Evolutionary conservation across 2,113 vertebrate genomes (phyloP), one percentile per base, ranked within the genome.

Genomic region (Canis aureus): DNA sequence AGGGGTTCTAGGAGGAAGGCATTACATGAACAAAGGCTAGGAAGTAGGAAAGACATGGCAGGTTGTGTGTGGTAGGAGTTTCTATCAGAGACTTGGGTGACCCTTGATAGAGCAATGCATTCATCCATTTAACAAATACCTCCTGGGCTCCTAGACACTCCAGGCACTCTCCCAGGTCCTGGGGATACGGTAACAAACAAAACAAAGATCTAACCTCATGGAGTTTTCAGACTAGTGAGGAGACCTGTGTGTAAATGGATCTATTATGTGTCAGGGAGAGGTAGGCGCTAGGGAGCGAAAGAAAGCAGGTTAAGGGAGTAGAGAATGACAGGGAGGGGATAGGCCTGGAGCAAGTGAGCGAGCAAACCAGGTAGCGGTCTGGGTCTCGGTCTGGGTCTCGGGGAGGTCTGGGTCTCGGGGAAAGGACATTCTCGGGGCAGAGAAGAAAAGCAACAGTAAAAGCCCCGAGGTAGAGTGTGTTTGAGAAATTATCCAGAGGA

Each of bases 211-310:
- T 80, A 82, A 15, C 35, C 53, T 96, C 22, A 0, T 22, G 35
- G 53, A 69, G 51, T 84, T 95, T 95, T 57, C 69, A 87, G 35
- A n/a, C 76, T 53, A 76, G 86, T 27, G 20, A 83, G 92, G 80
- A 87, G n/a, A 79, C 22, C 35, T 74, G 27, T 67, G 59, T 78
- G 1, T 78, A 76, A 95, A 55, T 64, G 20, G 74, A 27, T 27
- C 71, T 7, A 13, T 87, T 91, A 8, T 84, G 35, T 20, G 59
- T 96, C 43, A 49, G 57, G 29, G 51, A 92, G 60, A 67, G 43
- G 69, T 89, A 49, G 32, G 62, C 23, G 3, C 11, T 29, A 51
- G n/a, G 20, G 17, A 95, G 69, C n/a, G 73, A 93, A 79, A 35
- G 29, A 67, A 64, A 81, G 51, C 78, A 91, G 38, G 16, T 20